Base-by-base conservation (phyloP, 2,888 invertebrate genomes). In the Epsilonema sp. region DNA sequence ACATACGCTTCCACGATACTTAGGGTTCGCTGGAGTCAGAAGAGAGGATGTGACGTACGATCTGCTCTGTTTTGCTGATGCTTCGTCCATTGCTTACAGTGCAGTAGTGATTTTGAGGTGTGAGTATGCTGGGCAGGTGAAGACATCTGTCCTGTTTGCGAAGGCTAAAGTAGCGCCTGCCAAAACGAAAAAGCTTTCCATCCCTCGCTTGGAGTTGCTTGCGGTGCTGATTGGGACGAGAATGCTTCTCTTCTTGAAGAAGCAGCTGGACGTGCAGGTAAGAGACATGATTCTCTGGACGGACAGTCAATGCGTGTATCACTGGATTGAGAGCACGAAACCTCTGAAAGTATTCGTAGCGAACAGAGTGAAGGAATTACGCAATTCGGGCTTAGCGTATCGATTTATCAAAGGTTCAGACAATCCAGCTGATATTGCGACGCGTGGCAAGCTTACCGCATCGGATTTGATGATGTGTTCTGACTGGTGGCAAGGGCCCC, bases 381-480 rank as follows among this genome's bases (percentile, higher is more conserved):
- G 51, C 21, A 42, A 37, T 2, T 8, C 31, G 31, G 31, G 16
- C 31, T 31, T 31, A 8, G 16, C 31, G 31, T 58, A 54, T 54
- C 43, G 42, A 16, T 52, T 58, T 39, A 54, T 55, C 39, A 37
- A 42, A 3, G 46, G 51, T 1, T 40, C 44, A 25, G 47, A 53
- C 2, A 58, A 56, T 44, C 54, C 57, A 8, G 56, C 55, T 1
- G 57, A 57, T 42, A 46, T 51, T 19, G 41, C 50, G 3, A 53
- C 52, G 21, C 22, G 54, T 26, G 57, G 54, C 1, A 13, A 54
- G n/a, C n/a, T n/a, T 16, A 16, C 47, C 13, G 49, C 52, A 1
- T 13, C 25, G 13, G 48, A 52, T 26, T 42, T 57, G 16, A 8
- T 23, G 8, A 23, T 37, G 3, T 25, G 26, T 41, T 13, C 22